Base-by-base conservation (phyloP, 2,888 invertebrate genomes). In the Metacarcinus magister region DNA sequence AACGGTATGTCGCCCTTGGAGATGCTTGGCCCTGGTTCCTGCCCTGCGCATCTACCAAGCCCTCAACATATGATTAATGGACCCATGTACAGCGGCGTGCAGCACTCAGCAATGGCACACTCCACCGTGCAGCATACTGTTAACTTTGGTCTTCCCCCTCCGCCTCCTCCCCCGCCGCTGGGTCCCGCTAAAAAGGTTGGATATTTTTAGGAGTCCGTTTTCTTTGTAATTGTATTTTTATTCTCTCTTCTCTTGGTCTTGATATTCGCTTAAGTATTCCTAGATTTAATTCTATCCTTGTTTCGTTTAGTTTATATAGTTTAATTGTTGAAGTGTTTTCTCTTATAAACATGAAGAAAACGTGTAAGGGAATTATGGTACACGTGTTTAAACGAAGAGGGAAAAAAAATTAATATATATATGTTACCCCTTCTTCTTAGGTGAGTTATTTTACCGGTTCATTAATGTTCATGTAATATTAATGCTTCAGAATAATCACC, bases 1-100 rank as follows among this genome's bases (percentile, higher is more conserved):
- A 96, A 96, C 43, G 96, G 95, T 3, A 92, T 96, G 92, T 96
- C 96, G 7, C 93, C 96, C 60, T 43, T 95, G 90, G 96, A 96
- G 96, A 92, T 96, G 87, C 43, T 92, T 54, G 94, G 92, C 10
- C 94, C 67, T 19, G 32, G 90, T 28, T 75, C 94, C 48, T 96
- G 93, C 90, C 95, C 94, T 28, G 96, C 96, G 19, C 95, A 95
- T 67, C 90, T 95, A 44, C 43, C 96, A 67, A 43, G 92, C 39
- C n/a, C 96, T 28, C 60, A 95, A 28, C 94, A 93, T 39, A 7
- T 95, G 67, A 93, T 95, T 23, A 95, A 96, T 48, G 95, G 95
- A 2, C 96, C 96, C 89, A 44, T 95, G 92, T 96, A 48, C 94
- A 67, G 92, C 92, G 87, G 89, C 67, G 60, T 95, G 48, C 95